Evolutionary conservation across 2,113 vertebrate species (phyloP).

Genomic region (Corydoras sp.): DNA sequence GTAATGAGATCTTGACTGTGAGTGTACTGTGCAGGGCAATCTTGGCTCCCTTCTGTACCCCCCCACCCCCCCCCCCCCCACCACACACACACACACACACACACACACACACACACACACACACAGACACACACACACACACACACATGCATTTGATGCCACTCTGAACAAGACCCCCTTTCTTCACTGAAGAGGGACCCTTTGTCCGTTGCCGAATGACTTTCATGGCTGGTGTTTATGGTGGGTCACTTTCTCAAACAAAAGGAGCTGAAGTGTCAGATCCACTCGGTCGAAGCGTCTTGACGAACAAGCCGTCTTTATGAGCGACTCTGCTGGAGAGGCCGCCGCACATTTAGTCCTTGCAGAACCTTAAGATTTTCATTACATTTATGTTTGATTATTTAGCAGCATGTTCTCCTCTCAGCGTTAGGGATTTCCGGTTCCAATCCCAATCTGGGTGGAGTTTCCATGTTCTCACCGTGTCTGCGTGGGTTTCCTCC

Average conservation of each 20-base stretch:
- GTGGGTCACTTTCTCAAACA: slow-evolving; percentile 82
- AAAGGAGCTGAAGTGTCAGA: slow-evolving; percentile 88
- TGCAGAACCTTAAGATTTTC: slow-evolving; percentile 9
- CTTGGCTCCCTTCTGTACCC: slow-evolving; percentile 47
- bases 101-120: no score
- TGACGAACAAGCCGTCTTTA: slow-evolving; percentile 87
- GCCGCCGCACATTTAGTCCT: slow-evolving; percentile 84
- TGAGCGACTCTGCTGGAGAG: slow-evolving; percentile 75
- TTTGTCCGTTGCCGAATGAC: slow-evolving; percentile 89
- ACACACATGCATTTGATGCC: slow-evolving; percentile 67
- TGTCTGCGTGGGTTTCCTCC: no score
- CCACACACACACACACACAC: no score
- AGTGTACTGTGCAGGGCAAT: slow-evolving; percentile 52
- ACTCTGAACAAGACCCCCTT: slow-evolving; percentile 88
- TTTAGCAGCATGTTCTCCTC: no score
- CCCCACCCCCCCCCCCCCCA: slow-evolving; percentile 48
- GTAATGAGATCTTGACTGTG: slow-evolving; percentile 63
- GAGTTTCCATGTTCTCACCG: no score
- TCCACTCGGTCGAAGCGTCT: slow-evolving; percentile 78
- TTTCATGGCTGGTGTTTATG: slow-evolving; percentile 89
- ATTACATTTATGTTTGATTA: no score
- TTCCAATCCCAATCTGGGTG: no score
- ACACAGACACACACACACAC: no score
- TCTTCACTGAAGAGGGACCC: slow-evolving; percentile 94
- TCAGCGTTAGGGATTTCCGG: no score